These are phyloP conservation scores for Panthera leo DNA, from an alignment of 2,113 vertebrate genomes.

Conservation along the genomic window DNA sequence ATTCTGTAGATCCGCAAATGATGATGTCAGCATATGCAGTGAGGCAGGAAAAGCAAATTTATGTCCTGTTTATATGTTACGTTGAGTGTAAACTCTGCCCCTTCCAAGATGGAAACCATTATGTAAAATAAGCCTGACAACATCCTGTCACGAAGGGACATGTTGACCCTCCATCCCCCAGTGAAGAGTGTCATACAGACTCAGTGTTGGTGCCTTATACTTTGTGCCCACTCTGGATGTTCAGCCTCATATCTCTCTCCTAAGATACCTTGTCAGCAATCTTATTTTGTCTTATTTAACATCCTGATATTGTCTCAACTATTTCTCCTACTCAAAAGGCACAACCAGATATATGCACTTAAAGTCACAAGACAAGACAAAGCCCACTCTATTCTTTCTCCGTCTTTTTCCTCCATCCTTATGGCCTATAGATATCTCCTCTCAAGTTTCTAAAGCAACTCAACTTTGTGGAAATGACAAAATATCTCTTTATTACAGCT, in stretches of 20 bases:
- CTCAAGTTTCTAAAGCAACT: background rate
- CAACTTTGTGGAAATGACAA: background rate
- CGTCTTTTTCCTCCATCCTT: background rate
- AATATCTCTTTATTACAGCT: background rate
- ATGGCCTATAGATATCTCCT: background rate
- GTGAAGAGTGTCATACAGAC: background rate
- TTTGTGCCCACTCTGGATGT: background rate
- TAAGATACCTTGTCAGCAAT: background rate
- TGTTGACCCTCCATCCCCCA: rapidly evolving
- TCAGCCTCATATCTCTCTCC: background rate
- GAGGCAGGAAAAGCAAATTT: background rate
- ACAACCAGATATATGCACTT: background rate
- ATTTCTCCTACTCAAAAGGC: background rate
- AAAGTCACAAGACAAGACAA: background rate
- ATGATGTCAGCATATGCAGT: background rate
- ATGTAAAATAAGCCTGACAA: no score
- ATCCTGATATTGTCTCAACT: background rate
- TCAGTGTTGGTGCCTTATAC: background rate
- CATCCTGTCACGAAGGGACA: background rate
- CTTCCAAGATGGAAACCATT: background rate
- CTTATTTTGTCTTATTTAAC: background rate
- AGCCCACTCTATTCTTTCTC: background rate
- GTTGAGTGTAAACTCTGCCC: background rate
- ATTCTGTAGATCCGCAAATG: background rate
- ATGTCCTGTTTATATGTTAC: background rate